phyloP scores from a whole-genome alignment of 2,888 invertebrate species.

The Troilus luridus region DNA sequence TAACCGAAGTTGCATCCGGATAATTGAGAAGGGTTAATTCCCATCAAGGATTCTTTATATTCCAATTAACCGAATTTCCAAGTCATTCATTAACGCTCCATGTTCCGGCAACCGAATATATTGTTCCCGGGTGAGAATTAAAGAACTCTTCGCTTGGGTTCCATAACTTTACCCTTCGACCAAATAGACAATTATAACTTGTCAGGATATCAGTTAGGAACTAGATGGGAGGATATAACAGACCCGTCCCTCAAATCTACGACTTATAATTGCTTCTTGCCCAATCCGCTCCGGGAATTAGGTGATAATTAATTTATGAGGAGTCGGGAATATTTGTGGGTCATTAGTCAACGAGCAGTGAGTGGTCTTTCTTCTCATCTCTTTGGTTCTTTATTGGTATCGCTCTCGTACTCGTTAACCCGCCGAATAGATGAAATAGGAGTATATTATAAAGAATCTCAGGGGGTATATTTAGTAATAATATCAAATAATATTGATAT shows the following conservation, averaged over 20 bases:
- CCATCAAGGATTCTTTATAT: neutral
- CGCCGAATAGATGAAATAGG: neutral
- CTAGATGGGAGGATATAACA: slow-evolving; percentile 14
- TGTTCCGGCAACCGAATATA: slow-evolving; percentile 18
- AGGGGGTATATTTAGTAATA: neutral
- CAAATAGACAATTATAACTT: slow-evolving; percentile 37
- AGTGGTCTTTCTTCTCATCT: neutral
- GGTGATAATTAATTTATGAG: slow-evolving; percentile 40
- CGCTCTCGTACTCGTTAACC: neutral
- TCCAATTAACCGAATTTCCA: neutral
- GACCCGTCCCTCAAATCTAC: slow-evolving; percentile 24
- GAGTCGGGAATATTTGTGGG: slow-evolving; percentile 23
- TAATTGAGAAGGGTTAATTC: neutral
- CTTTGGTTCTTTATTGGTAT: neutral
- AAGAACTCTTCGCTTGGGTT: slow-evolving; percentile 8
- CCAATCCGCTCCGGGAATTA: slow-evolving; percentile 24
- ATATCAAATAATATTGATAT: neutral
- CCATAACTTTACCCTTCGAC: slow-evolving; percentile 23
- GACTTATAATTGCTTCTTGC: slow-evolving; percentile 47
- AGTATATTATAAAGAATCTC: neutral
- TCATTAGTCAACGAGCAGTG: neutral
- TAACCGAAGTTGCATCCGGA: neutral
- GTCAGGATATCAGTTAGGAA: slow-evolving; percentile 42
- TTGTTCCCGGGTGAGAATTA: slow-evolving; percentile 5
- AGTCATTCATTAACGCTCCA: neutral